Evolutionary conservation across 1,140 invertebrate genomes (phyloP), one percentile per base, ranked within the genome.

Genomic region (Ceratosolen solmsi): DNA sequence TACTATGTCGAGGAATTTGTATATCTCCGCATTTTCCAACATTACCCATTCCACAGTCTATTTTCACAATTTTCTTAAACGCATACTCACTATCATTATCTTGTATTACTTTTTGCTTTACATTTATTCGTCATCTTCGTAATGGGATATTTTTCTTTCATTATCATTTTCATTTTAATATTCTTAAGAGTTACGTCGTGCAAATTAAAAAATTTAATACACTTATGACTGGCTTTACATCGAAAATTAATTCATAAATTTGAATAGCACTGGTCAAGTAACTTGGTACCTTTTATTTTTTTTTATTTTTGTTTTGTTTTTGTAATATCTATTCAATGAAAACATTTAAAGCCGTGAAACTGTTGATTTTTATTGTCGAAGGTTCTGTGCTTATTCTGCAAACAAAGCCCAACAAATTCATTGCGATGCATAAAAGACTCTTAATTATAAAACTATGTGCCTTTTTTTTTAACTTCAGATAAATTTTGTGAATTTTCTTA

Each of bases 1-100:
- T 91, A 91, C 90, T 91, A 90, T 91, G 86, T 90, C 87, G 86
- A 91, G 88, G 90, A 90, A 89, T 90, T 91, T 91, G 87, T 90
- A 87, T 90, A 88, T 87, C 84, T 89, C 85, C 88, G 83, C 86
- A 71, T 86, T 84, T 85, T 83, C 85, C 38, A 65, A 65, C 70
- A 4, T 80, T 56, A 51, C 65, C 84, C 68, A 75, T 85, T 85
- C 76, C 80, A 78, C 83, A 82, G 78, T 84, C 46, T 76, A 84
- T 86, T 82, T 79, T 85, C 85, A 86, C 82, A 84, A 83, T 77
- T 74, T 60, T 36, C 38, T 77, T 27, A 22, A 36, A 68, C 74
- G 36, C 38, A 46, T 63, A 41, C 38, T 51, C 83, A 81, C 85
- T 80, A 83, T 81, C 82, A 84, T 79, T 84, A 68, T 38, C 79